These are phyloP conservation scores for Antheraea mylitta DNA, from an alignment of 1,140 invertebrate genomes.

Conservation along the genomic window DNA sequence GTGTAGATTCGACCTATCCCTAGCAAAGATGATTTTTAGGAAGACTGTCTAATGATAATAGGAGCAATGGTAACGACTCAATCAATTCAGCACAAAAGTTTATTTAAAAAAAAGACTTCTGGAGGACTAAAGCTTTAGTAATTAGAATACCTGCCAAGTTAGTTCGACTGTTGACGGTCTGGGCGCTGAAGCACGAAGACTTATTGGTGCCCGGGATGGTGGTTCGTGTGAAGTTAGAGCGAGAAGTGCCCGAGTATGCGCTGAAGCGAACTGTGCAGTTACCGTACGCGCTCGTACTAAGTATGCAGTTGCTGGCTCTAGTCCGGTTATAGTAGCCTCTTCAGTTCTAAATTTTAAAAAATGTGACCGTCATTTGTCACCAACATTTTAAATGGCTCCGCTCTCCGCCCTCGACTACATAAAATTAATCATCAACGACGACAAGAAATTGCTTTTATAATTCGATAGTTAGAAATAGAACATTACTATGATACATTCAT, in stretches of 20 bases:
- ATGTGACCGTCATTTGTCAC: background rate
- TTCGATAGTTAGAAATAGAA: too few species aligned
- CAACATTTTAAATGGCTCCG: too few species aligned
- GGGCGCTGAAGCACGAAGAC: slow-evolving; percentile 55
- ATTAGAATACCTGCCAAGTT: slow-evolving; percentile 56
- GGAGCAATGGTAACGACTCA: too few species aligned
- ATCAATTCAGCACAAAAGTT: too few species aligned
- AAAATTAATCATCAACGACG: too few species aligned
- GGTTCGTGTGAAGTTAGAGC: slow-evolving; percentile 66
- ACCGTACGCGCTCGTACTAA: slow-evolving; percentile 82
- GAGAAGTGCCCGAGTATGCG: slow-evolving; percentile 60
- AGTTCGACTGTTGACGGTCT: slow-evolving; percentile 57
- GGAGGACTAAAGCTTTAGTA: background rate
- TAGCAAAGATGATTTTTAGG: too few species aligned
- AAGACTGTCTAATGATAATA: too few species aligned
- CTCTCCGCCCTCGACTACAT: too few species aligned
- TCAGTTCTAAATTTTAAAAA: slow-evolving; percentile 48
- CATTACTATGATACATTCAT: too few species aligned
- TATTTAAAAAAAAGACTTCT: too few species aligned
- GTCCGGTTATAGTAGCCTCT: slow-evolving; percentile 77
- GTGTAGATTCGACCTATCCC: too few species aligned
- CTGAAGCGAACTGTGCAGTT: slow-evolving; percentile 66
- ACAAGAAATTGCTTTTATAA: too few species aligned
- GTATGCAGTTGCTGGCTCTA: slow-evolving; percentile 89
- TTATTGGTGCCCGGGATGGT: slow-evolving; percentile 54